Percentiles rank a stretch among this genome's conserved stretches.
These are phyloP conservation scores for Microplitis mediator DNA, from an alignment of 1,140 invertebrate genomes.

Conservation along the genomic window DNA sequence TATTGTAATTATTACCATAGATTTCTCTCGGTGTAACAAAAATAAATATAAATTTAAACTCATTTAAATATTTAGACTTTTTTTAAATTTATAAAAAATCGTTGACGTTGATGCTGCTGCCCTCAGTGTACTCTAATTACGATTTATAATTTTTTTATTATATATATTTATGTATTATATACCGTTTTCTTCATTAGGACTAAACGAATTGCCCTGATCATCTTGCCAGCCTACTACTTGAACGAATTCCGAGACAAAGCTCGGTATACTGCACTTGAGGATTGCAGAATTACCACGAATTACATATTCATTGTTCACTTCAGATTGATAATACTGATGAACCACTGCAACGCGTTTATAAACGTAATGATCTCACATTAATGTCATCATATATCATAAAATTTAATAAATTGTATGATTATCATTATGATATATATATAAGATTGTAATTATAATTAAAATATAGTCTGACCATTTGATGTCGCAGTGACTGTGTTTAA, in stretches of 20 bases:
- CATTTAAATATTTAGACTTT: background rate
- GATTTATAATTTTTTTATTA: background rate
- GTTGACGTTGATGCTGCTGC: constrained; percentile 32
- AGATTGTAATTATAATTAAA: too few relatives aligned
- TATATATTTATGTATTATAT: constrained; percentile 34
- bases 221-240: constrained; percentile 85
- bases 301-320: constrained; percentile 92
- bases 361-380: background rate
- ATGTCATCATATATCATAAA: too few relatives aligned
- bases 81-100: background rate
- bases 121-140: background rate
- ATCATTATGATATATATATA: too few relatives aligned
- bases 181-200: constrained; percentile 69
- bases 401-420: too few relatives aligned
- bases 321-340: constrained; percentile 85
- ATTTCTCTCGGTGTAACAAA: background rate
- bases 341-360: constrained; percentile 71
- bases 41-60: too few relatives aligned
- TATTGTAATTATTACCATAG: too few relatives aligned
- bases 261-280: constrained; percentile 90
- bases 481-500: too few relatives aligned
- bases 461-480: too few relatives aligned
- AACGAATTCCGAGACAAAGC: constrained; percentile 90
- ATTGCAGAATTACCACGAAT: constrained; percentile 93
- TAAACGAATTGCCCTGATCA: constrained; percentile 75